These are phyloP conservation scores for Columbina picui DNA, from an alignment of 2,113 vertebrate species.

Conservation along the genomic window DNA sequence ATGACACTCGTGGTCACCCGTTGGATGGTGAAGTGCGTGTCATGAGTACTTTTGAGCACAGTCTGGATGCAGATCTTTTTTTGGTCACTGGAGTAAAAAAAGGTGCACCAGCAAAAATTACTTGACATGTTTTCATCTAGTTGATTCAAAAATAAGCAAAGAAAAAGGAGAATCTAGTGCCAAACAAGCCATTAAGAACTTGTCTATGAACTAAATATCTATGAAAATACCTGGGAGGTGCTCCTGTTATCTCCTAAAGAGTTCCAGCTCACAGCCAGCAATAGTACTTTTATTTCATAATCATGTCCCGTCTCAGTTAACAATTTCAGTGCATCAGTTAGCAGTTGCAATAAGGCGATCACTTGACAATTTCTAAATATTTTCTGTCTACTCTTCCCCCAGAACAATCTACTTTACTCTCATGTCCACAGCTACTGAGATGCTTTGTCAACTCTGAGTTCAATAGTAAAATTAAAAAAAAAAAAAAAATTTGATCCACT, in stretches of 20 bases:
- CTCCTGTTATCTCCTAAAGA: background rate
- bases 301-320: background rate
- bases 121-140: background rate
- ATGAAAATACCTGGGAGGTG: background rate
- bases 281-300: background rate
- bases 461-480: background rate
- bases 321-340: background rate
- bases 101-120: background rate
- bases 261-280: background rate
- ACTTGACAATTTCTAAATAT: background rate
- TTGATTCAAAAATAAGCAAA: background rate
- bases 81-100: background rate
- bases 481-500: background rate
- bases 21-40: background rate
- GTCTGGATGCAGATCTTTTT: background rate
- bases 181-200: background rate
- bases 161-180: background rate
- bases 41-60: background rate
- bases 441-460: background rate
- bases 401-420: background rate
- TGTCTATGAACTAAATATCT: background rate
- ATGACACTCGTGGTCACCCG: background rate
- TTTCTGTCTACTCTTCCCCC: background rate
- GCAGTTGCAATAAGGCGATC: background rate
- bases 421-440: background rate